Base-by-base conservation (phyloP, 2,797 vertebrate genomes). In the Muraenolepis orangiensis region DNA sequence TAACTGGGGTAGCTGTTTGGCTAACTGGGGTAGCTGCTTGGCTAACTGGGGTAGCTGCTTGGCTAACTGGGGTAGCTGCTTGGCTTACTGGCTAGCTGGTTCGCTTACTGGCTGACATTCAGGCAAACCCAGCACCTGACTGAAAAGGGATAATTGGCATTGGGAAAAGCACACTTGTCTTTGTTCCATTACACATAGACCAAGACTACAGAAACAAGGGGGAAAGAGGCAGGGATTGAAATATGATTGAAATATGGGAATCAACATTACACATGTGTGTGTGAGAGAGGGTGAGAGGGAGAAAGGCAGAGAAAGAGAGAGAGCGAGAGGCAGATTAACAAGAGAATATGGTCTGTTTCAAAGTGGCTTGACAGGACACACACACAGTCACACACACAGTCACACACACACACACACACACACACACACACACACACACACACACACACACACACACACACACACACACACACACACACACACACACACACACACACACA, bases 261-360 rank as follows among this genome's bases (percentile, higher is more conserved):
- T 83, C 87, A 81, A 86, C 78, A 76, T 81, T 73, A 68, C 69
- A n/a, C n/a, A n/a, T 76, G 57, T 80, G 74, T 78, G 76, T 79
- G 75, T 76, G 20, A 77, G 70, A 74, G 51, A 72, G 66, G 68
- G 20, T 78, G 70, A 74, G 51, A 72, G 66, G 68, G 70, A 57
- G 18, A 28, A 6, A 16, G 18, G 11, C 30, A 32, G 31, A 20
- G 68, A 32, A 31, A 8, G 31, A 64, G 72, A 74, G 74, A 93
- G 93, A 94, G 88, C 81, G 40, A 42, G 40, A 18, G 40, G 5
- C 13, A 42, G 13, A 12, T 89, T 92, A 89, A 91, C 90, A 93
- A 94, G 93, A 90, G 73, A 78, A 90, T 92, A 87, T 88, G 13
- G 40, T 91, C 85, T 87, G 85, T 84, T 88, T 92, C 90, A 91